Base-by-base conservation (phyloP, 2,888 invertebrate genomes). In the Drosophila mimica region DNA sequence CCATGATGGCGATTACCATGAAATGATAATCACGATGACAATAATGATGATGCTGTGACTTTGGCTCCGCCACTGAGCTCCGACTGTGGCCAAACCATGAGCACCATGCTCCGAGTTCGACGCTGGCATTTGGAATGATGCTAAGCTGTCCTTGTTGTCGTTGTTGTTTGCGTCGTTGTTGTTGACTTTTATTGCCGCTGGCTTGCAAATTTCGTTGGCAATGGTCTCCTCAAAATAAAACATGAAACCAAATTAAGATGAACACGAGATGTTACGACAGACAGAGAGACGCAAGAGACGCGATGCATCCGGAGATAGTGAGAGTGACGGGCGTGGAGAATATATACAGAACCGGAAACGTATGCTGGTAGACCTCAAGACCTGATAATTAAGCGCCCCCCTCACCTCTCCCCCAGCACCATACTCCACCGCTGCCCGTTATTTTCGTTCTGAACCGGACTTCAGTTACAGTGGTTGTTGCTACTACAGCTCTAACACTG, bases 171-270 rank as follows among this genome's bases (percentile, higher is more conserved):
- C 25, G 61, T 54, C 48, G 70, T 73, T 65, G 74, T 53, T 62
- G 87, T 80, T 74, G 72, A 74, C 71, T 74, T 85, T 82, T 80
- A 84, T 85, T 76, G 82, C 85, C 81, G 59, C 62, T 70, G 76
- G 76, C 76, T 64, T 49, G 63, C 66, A 74, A 69, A 79, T 72
- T 68, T 70, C 51, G 65, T 58, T 71, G 75, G 82, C 84, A 76
- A 75, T 70, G 82, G 84, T 72, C 75, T 46, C 74, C 76, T 74
- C 70, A 79, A 83, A 84, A 81, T 76, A 86, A 84, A 81, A 84
- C 83, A 87, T 87, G 84, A 81, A 84, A 89, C 80, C 83, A 76
- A 83, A 87, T 89, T 89, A 83, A 84, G 76, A 73, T 64, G 79
- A 83, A 79, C 79, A 74, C 65, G 73, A 79, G 71, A 60, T 59